Percentiles rank a stretch among this genome's conserved stretches.
These are phyloP conservation scores for Leptobrachium ailaonicum DNA, from an alignment of 2,113 vertebrate species.

Conservation along the genomic window DNA sequence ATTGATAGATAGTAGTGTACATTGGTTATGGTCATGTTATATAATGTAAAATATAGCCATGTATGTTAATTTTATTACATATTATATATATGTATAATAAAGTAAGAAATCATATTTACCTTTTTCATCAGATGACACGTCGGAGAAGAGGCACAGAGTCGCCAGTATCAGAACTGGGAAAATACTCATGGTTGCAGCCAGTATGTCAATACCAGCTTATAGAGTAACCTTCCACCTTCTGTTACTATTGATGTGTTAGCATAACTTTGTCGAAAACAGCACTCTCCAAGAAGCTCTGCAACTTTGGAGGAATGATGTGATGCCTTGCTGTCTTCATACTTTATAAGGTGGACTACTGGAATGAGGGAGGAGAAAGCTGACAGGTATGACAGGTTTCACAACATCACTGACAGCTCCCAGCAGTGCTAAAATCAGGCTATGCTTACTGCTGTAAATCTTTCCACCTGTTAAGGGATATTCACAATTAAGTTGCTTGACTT, in stretches of 20 bases:
- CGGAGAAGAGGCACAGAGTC: conserved; percentile 3
- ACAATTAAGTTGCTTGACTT: not conserved
- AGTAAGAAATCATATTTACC: conserved; percentile 7
- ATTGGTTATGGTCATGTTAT: too few relatives aligned
- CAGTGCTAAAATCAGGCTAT: not conserved
- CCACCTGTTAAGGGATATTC: not conserved
- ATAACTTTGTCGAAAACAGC: conserved; percentile 25
- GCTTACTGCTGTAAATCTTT: not conserved
- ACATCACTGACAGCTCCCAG: conserved; percentile 23
- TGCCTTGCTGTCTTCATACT: not conserved
- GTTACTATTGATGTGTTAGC: conserved; percentile 3
- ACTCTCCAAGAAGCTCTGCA: not conserved
- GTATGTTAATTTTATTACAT: too few relatives aligned
- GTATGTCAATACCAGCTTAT: not conserved
- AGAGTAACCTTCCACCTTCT: not conserved
- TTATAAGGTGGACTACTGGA: conserved; percentile 34
- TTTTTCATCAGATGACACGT: not conserved
- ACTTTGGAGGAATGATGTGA: conserved; percentile 5
- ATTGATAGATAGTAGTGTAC: too few relatives aligned
- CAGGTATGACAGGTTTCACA: conserved; percentile 38
- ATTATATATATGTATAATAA: too few relatives aligned
- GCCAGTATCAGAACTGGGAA: conserved; percentile 9
- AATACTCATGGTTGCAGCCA: conserved; percentile 22
- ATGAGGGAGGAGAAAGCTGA: conserved; percentile 34
- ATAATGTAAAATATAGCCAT: too few relatives aligned